Conservation (phyloP, 35 echinoderm and acorn worm genomes). For the Diadema setosum region DNA sequence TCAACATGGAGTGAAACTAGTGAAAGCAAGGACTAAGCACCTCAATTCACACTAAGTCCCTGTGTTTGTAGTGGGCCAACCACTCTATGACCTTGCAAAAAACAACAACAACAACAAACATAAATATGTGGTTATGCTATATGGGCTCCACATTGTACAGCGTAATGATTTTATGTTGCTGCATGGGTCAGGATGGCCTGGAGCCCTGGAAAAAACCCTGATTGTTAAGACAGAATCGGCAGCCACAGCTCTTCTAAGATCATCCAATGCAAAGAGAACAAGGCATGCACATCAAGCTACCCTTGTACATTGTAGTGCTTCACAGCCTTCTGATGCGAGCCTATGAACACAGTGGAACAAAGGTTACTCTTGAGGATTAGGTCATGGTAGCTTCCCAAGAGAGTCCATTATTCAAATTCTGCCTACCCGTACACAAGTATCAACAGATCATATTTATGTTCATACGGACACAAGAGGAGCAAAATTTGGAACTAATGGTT, state of each 20-base stretch:
- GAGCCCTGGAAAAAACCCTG: not conserved
- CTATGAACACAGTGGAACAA: not conserved
- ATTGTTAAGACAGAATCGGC: not conserved
- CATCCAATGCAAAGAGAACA: not conserved
- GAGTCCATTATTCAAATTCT: constrained; percentile 63
- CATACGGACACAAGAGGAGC: constrained; percentile 33
- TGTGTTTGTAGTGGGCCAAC: constrained; percentile 34
- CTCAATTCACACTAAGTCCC: constrained; percentile 44
- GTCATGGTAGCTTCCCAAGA: not conserved
- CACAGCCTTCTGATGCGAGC: not conserved
- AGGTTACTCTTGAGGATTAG: not conserved
- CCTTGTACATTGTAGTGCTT: not conserved
- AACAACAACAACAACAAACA: constrained; percentile 8
- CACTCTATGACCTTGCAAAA: constrained; percentile 12
- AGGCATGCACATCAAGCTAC: not conserved
- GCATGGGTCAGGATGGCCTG: constrained; percentile 9
- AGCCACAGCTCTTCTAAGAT: not conserved
- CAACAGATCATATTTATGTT: constrained; percentile 27
- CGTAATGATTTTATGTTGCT: constrained; percentile 23
- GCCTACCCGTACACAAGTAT: not conserved
- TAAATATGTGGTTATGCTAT: constrained; percentile 20
- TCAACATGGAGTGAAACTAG: constrained; percentile 46
- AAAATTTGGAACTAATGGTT: constrained; percentile 26
- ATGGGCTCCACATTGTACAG: constrained; percentile 37
- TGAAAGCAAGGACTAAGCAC: constrained; percentile 11